Evolutionary conservation across 2,888 invertebrate species (phyloP), one percentile per base, ranked within the genome.

Genomic region (Eristalinus sepulchralis): DNA sequence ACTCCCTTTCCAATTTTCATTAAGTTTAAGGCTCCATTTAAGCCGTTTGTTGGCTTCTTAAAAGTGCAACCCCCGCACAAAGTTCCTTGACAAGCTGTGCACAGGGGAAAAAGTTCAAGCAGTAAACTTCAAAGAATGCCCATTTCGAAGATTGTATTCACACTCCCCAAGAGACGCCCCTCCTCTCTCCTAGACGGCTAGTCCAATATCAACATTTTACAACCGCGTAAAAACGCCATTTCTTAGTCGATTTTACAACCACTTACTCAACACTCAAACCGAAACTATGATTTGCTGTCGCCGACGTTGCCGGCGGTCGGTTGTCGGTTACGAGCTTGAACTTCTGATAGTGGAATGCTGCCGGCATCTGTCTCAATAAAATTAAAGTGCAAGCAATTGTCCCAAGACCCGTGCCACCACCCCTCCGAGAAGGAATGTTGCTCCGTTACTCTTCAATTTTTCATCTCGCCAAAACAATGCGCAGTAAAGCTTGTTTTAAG

Each of bases 401-500:
- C 17, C 17, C 1, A 6, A 17, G 8, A 8, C 47, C 47, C 17
- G 47, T 27, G 27, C 27, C 47, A 17, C 17, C 8, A 8, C 47
- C 17, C 8, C 17, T 17, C 47, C 47, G n/a, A n/a, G 17, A 4
- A 47, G 47, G 17, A 47, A 47, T 47, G 47, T 9, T 17, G 47
- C 47, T 5, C 27, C 47, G 17, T 47, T 47, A 47, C 47, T 17
- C 47, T 47, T 20, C 57, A 60, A 71, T 73, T 62, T 68, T 68
- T 67, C 64, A 71, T 57, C 31, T 47, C 47, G 10, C 20, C 39
- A 57, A 60, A 27, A 34, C 36, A 67, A 60, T 59, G 31, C 70
- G 62, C 33, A 60, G 72, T 47, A 53, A 72, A 71, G 47, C 31
- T 47, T 47, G 36, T 62, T 72, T 47, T 76, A 81, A 73, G 62